A percentile compares a stretch with the other conserved stretches of the same genome.
phyloP scores from a whole-genome alignment of 2,888 invertebrate genomes.

The Amitus sp. region DNA sequence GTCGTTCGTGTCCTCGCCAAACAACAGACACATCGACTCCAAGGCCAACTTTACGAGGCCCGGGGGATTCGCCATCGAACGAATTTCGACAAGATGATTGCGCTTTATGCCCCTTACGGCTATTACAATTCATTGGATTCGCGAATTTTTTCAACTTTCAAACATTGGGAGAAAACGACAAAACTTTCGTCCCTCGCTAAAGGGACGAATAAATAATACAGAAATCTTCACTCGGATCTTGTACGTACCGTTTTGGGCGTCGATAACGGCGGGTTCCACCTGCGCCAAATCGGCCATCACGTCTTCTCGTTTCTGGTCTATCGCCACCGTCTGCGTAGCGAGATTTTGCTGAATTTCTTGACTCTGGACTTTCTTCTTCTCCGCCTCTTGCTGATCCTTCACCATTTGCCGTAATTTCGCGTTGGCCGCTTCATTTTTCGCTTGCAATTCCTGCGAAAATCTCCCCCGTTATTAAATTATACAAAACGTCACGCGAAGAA shows the following conservation, averaged over 20 bases:
- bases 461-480: too few species aligned
- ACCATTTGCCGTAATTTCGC: slow-evolving; percentile 99
- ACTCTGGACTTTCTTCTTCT: slow-evolving; percentile 97
- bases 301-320: slow-evolving; percentile 93
- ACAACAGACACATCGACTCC: slow-evolving; percentile 92
- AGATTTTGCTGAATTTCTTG: slow-evolving; percentile 91
- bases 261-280: slow-evolving; percentile 99
- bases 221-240: too few species aligned
- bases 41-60: slow-evolving; percentile 91
- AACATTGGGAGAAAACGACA: too few species aligned
- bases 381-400: slow-evolving; percentile 98
- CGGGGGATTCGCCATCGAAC: slow-evolving; percentile 95
- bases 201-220: too few species aligned
- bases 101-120: slow-evolving; percentile 97
- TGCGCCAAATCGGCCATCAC: slow-evolving; percentile 97
- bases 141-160: not conserved
- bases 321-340: slow-evolving; percentile 91
- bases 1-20: slow-evolving; percentile 90
- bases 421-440: slow-evolving; percentile 98
- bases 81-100: slow-evolving; percentile 93
- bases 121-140: slow-evolving; percentile 48
- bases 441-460: slow-evolving; percentile 78
- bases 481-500: too few species aligned
- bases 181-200: too few species aligned
- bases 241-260: slow-evolving; percentile 93